phyloP scores from a whole-genome alignment of 1,140 invertebrate species.

The Battus philenor region DNA sequence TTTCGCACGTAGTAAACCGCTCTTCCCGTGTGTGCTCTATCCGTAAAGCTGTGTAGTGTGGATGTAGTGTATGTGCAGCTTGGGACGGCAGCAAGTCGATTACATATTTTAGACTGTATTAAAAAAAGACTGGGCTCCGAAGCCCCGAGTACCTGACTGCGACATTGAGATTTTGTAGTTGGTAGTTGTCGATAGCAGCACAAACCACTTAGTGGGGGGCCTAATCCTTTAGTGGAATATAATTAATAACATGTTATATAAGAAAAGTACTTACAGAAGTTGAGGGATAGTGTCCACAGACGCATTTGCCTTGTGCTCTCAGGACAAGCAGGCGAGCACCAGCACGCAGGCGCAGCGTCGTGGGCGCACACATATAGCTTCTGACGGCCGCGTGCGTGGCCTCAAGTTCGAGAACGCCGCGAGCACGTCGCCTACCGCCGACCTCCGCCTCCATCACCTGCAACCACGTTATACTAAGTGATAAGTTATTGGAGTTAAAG shows the following conservation, averaged over 20 bases:
- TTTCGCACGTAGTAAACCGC: too few species aligned
- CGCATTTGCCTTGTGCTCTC: slow-evolving; percentile 37
- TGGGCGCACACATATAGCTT: slow-evolving; percentile 34
- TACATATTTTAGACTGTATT: too few species aligned
- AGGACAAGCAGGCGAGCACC: slow-evolving; percentile 31
- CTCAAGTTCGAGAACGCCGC: slow-evolving; percentile 35
- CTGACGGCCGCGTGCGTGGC: slow-evolving; percentile 37
- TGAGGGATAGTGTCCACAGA: slow-evolving; percentile 37
- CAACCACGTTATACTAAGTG: slow-evolving; percentile 8
- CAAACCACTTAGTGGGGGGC: neutral
- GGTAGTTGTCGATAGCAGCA: too few species aligned
- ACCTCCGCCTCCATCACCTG: slow-evolving; percentile 47
- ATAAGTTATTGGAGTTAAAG: too few species aligned
- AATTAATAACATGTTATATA: neutral
- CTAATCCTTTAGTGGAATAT: neutral
- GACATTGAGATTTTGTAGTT: too few species aligned
- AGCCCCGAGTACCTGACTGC: too few species aligned
- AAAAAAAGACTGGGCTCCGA: too few species aligned
- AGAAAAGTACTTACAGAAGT: slow-evolving; percentile 29
- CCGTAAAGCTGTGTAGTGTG: too few species aligned
- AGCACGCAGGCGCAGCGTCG: slow-evolving; percentile 28
- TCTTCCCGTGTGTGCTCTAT: too few species aligned
- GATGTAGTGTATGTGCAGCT: too few species aligned
- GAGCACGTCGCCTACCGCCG: slow-evolving; percentile 28
- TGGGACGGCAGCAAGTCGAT: too few species aligned